Evolutionary conservation across 92 coral and sea anemone species (phyloP).

Genomic region (Chrysogorgia sp.): DNA sequence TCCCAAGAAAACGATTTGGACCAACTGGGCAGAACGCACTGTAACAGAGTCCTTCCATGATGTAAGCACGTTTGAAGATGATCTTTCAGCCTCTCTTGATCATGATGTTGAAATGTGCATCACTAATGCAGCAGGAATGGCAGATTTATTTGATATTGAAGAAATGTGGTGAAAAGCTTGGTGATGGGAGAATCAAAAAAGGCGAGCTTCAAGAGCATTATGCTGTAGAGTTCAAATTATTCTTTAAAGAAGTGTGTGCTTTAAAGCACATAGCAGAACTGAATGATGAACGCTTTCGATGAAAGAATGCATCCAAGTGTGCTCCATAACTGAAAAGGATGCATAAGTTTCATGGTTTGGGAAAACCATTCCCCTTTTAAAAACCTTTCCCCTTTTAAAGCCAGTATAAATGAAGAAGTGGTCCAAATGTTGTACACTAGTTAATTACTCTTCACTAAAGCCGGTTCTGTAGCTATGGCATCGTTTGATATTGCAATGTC

Average conservation of each 20-base stretch:
- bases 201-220: conserved; percentile 22
- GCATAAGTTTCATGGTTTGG: neutral
- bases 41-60: neutral
- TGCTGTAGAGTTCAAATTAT: neutral
- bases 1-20: neutral
- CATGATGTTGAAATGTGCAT: conserved; percentile 17
- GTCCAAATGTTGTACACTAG: neutral
- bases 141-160: conserved; percentile 15
- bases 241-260: conserved; percentile 23
- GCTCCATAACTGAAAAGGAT: conserved; percentile 6
- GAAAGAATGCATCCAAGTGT: conserved; percentile 2
- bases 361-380: no score
- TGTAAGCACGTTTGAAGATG: neutral
- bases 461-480: neutral
- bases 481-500: conserved; percentile 8
- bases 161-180: conserved; percentile 20
- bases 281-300: conserved; percentile 22
- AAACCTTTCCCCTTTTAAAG: neutral
- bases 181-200: neutral
- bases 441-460: neutral
- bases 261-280: neutral
- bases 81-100: conserved; percentile 7
- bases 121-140: neutral
- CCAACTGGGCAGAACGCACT: conserved; percentile 24
- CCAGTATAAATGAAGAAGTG: conserved; percentile 7